Evolutionary conservation across 2,888 invertebrate genomes (phyloP), one percentile per base, ranked within the genome.

Genomic region (Cryptophagus acutangulus): DNA sequence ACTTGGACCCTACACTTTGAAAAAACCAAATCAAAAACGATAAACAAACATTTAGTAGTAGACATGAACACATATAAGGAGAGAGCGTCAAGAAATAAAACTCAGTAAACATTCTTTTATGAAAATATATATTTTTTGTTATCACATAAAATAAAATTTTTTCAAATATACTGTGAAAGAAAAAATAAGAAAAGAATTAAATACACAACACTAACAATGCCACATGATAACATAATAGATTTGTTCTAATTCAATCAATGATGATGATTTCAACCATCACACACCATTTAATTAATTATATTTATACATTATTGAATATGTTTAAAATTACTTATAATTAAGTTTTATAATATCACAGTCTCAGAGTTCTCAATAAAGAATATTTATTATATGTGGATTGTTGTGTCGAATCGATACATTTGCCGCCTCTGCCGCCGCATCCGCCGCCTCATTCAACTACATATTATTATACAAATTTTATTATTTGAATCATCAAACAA

Each of bases 311-410:
- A 55, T 53, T 54, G 51, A 59, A 59, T 53, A 57, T 54, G 48
- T 49, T 55, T 58, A 57, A 56, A 58, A 53, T 55, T 57, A 60
- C 59, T 56, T 59, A 60, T 52, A 63, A 61, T 62, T 60, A 60
- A 61, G 55, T 57, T 59, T 62, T 48, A 51, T 31, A 10, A 31
- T 66, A 67, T 67, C 67, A 67, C 66, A 67, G 66, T 63, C 65
- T 58, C 60, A 65, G 66, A 66, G 65, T 67, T 67, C 65, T 62
- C 54, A 59, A 54, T 53, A 58, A 52, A 50, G 50, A 31, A 31
- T 15, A 31, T 31, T 51, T 56, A 51, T 53, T 54, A 55, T 54
- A 59, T 58, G 61, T 61, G 62, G 60, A 14, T 31, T 31, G 24
- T 29, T 36, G 29, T 33, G 33, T 36, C n/a, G n/a, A n/a, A n/a